Conservation (phyloP, 53 echinoderm and acorn worm species). For the Echinometra lucunter region DNA sequence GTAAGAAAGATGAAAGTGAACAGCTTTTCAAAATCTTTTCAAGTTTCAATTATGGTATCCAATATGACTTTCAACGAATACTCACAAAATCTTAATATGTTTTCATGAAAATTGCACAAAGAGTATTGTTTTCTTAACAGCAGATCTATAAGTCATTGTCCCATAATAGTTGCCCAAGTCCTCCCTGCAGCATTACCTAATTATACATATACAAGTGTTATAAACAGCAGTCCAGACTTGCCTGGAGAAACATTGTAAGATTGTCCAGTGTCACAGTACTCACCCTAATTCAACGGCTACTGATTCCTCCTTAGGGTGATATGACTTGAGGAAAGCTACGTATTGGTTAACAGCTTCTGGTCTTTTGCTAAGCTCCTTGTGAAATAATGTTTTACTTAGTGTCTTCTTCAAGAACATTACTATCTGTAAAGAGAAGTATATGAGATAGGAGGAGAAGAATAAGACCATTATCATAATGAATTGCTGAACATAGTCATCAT, state of each 20-base stretch:
- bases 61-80: too few relatives aligned
- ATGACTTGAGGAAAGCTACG: constrained; percentile 81
- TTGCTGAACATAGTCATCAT: background rate
- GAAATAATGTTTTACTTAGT: constrained; percentile 82
- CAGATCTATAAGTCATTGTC: too few relatives aligned
- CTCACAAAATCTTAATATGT: too few relatives aligned
- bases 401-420: constrained; percentile 90
- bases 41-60: too few relatives aligned
- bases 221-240: too few relatives aligned
- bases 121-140: too few relatives aligned
- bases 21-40: background rate
- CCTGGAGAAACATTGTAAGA: too few relatives aligned
- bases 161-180: background rate
- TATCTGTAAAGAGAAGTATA: constrained; percentile 66
- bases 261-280: background rate
- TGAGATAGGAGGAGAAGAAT: background rate
- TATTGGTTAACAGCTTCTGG: constrained; percentile 92
- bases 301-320: constrained; percentile 68
- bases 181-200: background rate
- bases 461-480: background rate
- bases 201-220: too few relatives aligned
- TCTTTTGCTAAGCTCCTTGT: constrained; percentile 80
- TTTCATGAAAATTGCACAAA: too few relatives aligned
- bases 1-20: background rate
- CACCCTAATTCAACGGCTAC: constrained; percentile 62